These are phyloP conservation scores for Drosophila kanekoi DNA, from an alignment of 2,888 invertebrate genomes.

Conservation along the genomic window DNA sequence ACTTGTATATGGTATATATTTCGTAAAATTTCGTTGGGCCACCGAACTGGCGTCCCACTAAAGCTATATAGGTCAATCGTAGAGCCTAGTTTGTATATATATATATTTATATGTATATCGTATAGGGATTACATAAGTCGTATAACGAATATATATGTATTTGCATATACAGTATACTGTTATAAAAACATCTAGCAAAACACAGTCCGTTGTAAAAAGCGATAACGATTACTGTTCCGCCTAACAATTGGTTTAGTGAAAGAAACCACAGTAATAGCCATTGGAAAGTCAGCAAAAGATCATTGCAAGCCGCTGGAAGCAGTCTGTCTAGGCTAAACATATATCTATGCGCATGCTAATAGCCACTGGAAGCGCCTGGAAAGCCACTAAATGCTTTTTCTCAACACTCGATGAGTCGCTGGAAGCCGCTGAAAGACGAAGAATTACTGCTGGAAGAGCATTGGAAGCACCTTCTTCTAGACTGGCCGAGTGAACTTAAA, in stretches of 20 bases:
- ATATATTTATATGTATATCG: constrained; percentile 4
- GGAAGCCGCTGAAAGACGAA: background rate
- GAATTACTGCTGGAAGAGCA: background rate
- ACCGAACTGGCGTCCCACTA: constrained; percentile 27
- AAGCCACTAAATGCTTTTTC: background rate
- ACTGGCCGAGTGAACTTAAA: background rate
- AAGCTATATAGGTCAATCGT: constrained; percentile 43
- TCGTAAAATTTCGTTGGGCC: constrained; percentile 54
- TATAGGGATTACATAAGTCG: constrained; percentile 13
- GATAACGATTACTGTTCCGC: constrained; percentile 10
- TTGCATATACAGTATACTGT: constrained; percentile 18
- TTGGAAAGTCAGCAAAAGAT: constrained; percentile 16
- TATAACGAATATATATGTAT: constrained; percentile 20
- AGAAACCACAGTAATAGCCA: constrained; percentile 17
- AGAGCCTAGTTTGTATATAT: constrained; percentile 39
- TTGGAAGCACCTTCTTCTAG: background rate
- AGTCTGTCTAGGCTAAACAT: background rate
- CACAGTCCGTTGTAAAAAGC: constrained; percentile 52
- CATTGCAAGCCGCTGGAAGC: constrained; percentile 20
- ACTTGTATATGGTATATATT: constrained; percentile 56
- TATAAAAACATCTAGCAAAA: constrained; percentile 58
- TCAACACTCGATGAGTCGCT: background rate
- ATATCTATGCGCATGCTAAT: background rate
- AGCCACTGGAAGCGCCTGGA: background rate
- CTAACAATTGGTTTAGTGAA: constrained; percentile 19